Percentiles rank a stretch among this genome's conserved stretches.
Evolutionary conservation across 2,797 vertebrate species (phyloP).

Genomic region (Gymnoscopelus braueri): DNA sequence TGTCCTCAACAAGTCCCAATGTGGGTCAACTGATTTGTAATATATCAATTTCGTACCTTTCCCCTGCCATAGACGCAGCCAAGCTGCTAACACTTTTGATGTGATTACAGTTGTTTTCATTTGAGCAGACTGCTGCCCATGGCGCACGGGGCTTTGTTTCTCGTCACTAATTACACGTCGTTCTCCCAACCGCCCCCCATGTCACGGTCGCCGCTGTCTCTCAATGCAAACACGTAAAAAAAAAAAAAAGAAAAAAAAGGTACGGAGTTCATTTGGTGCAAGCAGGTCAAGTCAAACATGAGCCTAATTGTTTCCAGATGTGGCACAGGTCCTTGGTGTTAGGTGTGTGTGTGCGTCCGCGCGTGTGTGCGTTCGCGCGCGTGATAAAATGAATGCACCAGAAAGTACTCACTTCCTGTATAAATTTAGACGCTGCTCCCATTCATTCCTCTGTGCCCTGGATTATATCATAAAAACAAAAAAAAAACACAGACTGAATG

Average conservation of each 20-base stretch:
- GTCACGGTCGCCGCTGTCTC: conserved; percentile 81
- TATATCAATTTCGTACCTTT: conserved; percentile 26
- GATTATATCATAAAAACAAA: conserved; percentile 83
- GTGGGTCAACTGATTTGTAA: conserved; percentile 52
- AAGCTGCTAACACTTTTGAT: conserved; percentile 39
- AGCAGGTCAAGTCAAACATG: conserved; percentile 94
- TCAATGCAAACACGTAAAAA: conserved; percentile 86
- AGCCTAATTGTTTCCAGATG: conserved; percentile 97
- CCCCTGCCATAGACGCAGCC: conserved; percentile 17
- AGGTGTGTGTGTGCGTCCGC: conserved; percentile 83
- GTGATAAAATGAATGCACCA: conserved; percentile 86
- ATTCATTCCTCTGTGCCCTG: conserved; percentile 86
- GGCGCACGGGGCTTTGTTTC: conserved; percentile 74
- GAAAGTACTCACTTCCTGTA: conserved; percentile 95
- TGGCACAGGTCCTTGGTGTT: conserved; percentile 81
- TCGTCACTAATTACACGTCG: conserved; percentile 88
- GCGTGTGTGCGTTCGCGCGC: conserved; percentile 71
- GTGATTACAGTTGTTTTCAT: conserved; percentile 56
- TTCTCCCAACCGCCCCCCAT: conserved; percentile 81
- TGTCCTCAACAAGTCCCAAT: conserved; percentile 52
- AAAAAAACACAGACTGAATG: conserved; percentile 37
- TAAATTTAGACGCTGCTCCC: conserved; percentile 88
- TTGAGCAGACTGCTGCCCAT: conserved; percentile 71
- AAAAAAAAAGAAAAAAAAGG: conserved; percentile 65
- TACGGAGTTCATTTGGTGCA: conserved; percentile 91